Base-by-base conservation (phyloP, 2,888 invertebrate species). In the Malachius bipustulatus region DNA sequence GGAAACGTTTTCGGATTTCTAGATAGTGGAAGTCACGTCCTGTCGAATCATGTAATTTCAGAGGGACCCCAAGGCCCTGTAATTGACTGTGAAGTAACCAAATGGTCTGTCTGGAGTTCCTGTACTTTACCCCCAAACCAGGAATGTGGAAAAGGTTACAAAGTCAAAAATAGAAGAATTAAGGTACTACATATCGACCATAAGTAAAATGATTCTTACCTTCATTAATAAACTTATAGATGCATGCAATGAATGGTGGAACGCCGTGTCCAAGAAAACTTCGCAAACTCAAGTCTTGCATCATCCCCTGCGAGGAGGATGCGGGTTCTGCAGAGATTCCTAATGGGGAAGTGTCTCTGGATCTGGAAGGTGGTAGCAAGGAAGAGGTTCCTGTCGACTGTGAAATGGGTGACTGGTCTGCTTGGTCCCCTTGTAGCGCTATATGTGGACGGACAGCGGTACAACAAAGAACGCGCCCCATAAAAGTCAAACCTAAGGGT, bases 371-470 rank as follows among this genome's bases (percentile, higher is more conserved):
- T 24, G 26, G 14, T 24, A 29, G 6, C 3, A 8, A 16, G 14
- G 29, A 11, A 11, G 33, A 11, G 24, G 14, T 4, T 11, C 26
- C 29, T 11, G 41, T 50, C 2, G 64, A 68, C 40, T 72, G 71
- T 43, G 43, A 59, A 26, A 64, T 70, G 31, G 64, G 67, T 2
- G 56, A 59, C 2, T 71, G 70, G 70, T 57, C 62, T n/a, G 52
- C 57, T 2, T 71, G 70, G 69, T 71, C 75, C 3, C 70, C 76
- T 0, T 81, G 81, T 52, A 73, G 73, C 1, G 69, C 68, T 4
- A 70, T 69, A 2, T 82, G 81, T 51, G 80, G 80, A 1, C 55
- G 63, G 8, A 61, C 64, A 40, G 66, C 71, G 0, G 60, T 70
- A 14, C 65, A 67, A 27, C 69, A 71, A 42, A 59, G 71, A 34